These are phyloP conservation scores for Papilio gigon DNA, from an alignment of 2,888 invertebrate genomes.

Conservation along the genomic window DNA sequence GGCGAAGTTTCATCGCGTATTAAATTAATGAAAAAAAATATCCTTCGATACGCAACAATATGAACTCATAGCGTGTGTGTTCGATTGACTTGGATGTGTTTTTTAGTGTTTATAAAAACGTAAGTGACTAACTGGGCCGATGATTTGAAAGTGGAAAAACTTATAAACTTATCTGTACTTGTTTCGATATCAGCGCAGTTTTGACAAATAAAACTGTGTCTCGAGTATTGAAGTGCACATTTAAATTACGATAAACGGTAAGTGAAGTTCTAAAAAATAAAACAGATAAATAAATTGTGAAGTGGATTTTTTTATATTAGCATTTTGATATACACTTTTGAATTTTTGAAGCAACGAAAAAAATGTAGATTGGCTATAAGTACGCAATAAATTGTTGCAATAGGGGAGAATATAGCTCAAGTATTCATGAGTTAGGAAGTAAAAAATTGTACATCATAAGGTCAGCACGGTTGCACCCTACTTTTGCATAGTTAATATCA, in stretches of 20 bases:
- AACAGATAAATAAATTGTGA: neutral
- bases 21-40: constrained; percentile 58
- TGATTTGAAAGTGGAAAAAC: constrained; percentile 58
- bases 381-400: constrained; percentile 59
- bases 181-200: constrained; percentile 79
- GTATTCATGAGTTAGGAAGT: constrained; percentile 71
- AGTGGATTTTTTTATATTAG: neutral
- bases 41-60: constrained; percentile 65
- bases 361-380: constrained; percentile 67
- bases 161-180: constrained; percentile 61
- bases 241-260: constrained; percentile 64
- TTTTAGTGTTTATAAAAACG: constrained; percentile 48
- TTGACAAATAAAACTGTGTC: constrained; percentile 72
- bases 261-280: constrained; percentile 49
- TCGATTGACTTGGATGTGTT: constrained; percentile 65
- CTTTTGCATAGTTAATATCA: constrained; percentile 50
- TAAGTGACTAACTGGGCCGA: constrained; percentile 64
- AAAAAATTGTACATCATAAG: constrained; percentile 71
- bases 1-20: constrained; percentile 74
- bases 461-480: constrained; percentile 51
- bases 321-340: constrained; percentile 6
- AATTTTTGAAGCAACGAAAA: constrained; percentile 14
- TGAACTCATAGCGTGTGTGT: constrained; percentile 74
- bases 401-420: constrained; percentile 56
- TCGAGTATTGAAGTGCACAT: constrained; percentile 71